Base-by-base conservation (phyloP, 2,113 vertebrate genomes). In the Mormyrus iriodes region DNA sequence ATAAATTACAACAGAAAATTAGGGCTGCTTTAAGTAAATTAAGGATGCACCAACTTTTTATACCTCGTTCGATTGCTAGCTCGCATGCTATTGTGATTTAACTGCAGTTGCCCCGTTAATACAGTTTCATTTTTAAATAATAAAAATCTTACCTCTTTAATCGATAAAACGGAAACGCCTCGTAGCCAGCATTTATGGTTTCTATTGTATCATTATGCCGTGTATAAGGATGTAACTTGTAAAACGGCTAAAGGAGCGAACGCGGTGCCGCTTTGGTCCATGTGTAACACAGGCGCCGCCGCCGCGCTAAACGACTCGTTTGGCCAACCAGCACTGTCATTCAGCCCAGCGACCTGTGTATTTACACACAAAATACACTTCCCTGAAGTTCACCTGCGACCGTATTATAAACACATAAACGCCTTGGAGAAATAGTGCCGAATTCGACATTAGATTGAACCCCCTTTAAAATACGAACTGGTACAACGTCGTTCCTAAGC, bases 281-380 rank as follows among this genome's bases (percentile, higher is more conserved):
- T 88, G 87, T 89, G 85, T 52, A 65, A 85, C 58, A 42, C 83
- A 27, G 49, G 53, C 52, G 86, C 90, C 73, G 24, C 90, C 55
- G 84, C 91, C 79, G 17, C 90, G 8, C n/a, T 85, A 3, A 79
- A 76, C 4, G 1, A 2, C 46, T 88, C 82, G 89, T 13, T 85
- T 88, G 90, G 91, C 91, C 92, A 91, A 90, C 91, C 27, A n/a
- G 3, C 58, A 52, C n/a, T 35, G 76, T 76, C 31, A 7, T 51
- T 24, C 19, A 65, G 44, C 76, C 76, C 55, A 61, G 35, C 8
- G 0, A 53, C 55, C 44, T 27, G 44, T 24, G 49, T 73, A 52
- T 44, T 52, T 42, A 35, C 83, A 86, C 42, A 31, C 15, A 46
- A 52, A 49, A 49, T 51, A 8, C 49, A 49, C 13, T 24, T 48